Conservation (phyloP, 2,888 invertebrate species). For the Pollenia griseotomentosa region DNA sequence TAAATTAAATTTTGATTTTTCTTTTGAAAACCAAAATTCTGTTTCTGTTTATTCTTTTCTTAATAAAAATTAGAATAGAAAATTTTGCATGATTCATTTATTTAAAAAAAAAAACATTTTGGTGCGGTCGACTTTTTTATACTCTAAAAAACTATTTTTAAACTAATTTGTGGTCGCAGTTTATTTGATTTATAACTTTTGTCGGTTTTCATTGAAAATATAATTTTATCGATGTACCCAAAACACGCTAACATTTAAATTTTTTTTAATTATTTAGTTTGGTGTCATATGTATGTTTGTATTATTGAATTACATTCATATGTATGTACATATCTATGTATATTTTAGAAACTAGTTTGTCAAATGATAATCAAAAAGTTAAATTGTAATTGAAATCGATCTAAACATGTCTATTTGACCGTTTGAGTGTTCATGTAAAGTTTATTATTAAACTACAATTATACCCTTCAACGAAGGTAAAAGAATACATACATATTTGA, state of each 20-base stretch:
- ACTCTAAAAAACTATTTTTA: neutral
- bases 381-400: too few relatives aligned
- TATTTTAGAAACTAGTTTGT: too few relatives aligned
- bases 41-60: slow-evolving; percentile 56
- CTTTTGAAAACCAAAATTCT: slow-evolving; percentile 38
- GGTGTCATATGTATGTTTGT: neutral
- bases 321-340: too few relatives aligned
- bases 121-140: neutral
- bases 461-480: too few relatives aligned
- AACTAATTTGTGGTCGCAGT: neutral
- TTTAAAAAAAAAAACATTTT: neutral
- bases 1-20: slow-evolving; percentile 47
- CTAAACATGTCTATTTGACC: too few relatives aligned
- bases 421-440: too few relatives aligned
- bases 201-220: neutral
- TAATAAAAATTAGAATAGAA: slow-evolving; percentile 30
- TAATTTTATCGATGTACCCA: neutral
- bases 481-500: too few relatives aligned
- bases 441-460: too few relatives aligned
- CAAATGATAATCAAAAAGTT: too few relatives aligned
- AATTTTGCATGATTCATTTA: slow-evolving; percentile 60
- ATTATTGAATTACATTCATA: neutral
- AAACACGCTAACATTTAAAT: neutral
- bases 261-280: neutral
- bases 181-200: slow-evolving; percentile 6